Conservation (phyloP, 2,888 invertebrate genomes). For the Mamestra brassicae region DNA sequence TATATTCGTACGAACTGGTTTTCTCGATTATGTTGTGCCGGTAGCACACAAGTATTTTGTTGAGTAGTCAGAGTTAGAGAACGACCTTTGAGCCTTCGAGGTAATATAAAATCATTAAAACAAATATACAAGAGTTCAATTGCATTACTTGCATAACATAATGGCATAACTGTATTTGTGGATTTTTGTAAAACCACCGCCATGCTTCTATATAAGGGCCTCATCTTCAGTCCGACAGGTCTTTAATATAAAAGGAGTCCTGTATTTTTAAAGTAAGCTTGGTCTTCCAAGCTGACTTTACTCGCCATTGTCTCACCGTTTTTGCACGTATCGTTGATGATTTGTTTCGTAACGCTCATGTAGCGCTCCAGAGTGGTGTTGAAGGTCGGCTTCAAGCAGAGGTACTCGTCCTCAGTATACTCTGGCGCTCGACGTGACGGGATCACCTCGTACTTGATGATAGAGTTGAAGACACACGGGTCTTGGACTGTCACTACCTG, state of each 20-base stretch:
- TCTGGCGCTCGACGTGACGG: constrained; percentile 75
- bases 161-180: too few relatives aligned
- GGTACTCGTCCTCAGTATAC: constrained; percentile 82
- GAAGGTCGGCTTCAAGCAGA: constrained; percentile 82
- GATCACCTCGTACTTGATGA: constrained; percentile 85
- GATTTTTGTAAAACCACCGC: too few relatives aligned
- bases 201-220: background rate
- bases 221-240: background rate
- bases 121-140: background rate
- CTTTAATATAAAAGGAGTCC: background rate
- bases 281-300: too few relatives aligned
- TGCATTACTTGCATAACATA: background rate
- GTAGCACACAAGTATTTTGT: background rate
- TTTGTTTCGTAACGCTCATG: constrained; percentile 79
- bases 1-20: constrained; percentile 1
- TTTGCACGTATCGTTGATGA: constrained; percentile 82
- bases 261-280: background rate
- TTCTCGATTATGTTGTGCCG: background rate
- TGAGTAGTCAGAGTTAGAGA: too few relatives aligned
- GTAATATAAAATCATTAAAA: background rate
- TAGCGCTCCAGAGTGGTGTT: constrained; percentile 83
- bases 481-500: constrained; percentile 79
- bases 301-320: constrained; percentile 72
- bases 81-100: too few relatives aligned
- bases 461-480: constrained; percentile 84